Conservation (phyloP, 2,888 invertebrate genomes). For the Cabera pusaria region DNA sequence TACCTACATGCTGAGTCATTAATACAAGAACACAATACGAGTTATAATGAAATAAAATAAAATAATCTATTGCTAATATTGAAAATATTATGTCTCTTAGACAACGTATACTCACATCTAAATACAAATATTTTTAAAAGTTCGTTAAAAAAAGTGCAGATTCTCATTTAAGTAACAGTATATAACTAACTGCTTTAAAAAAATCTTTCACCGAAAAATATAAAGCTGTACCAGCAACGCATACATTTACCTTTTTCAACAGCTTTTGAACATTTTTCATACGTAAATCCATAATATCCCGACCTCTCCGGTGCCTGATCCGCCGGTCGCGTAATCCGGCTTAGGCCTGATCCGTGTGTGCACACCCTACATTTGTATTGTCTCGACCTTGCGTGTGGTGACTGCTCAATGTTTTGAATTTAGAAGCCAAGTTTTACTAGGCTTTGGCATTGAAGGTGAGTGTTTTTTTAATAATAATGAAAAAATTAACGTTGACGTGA, state of each 20-base stretch:
- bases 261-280: constrained; percentile 44
- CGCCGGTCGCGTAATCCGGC: constrained; percentile 76
- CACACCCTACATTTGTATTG: constrained; percentile 44
- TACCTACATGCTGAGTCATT: too few relatives aligned
- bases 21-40: too few relatives aligned
- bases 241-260: constrained; percentile 32
- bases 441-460: too few relatives aligned
- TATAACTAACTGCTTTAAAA: not conserved
- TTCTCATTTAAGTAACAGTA: too few relatives aligned
- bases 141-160: too few relatives aligned
- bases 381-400: constrained; percentile 35
- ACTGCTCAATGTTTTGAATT: constrained; percentile 20
- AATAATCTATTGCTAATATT: not conserved
- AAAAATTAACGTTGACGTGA: too few relatives aligned
- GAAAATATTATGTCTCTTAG: too few relatives aligned
- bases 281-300: constrained; percentile 64
- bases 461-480: too few relatives aligned
- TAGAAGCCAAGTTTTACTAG: too few relatives aligned
- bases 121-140: too few relatives aligned
- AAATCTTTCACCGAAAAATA: not conserved
- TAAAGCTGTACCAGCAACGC: constrained; percentile 13
- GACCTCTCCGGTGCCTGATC: constrained; percentile 58
- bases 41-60: constrained; percentile 1
- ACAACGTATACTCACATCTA: too few relatives aligned
- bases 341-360: constrained; percentile 66